phyloP scores from a whole-genome alignment of 2,888 invertebrate genomes.

The Rhagium mordax region DNA sequence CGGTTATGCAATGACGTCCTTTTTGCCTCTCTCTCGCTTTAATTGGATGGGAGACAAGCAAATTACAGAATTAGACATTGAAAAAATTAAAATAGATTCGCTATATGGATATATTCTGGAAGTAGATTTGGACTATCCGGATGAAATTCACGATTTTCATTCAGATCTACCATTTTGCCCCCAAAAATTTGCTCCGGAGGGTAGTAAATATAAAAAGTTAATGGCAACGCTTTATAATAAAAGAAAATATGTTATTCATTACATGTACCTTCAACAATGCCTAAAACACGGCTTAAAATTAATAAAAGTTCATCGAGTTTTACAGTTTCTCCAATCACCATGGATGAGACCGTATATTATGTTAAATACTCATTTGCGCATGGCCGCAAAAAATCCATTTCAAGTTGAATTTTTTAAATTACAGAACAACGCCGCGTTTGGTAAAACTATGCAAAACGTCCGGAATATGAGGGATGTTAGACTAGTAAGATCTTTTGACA shows the following conservation, averaged over 20 bases:
- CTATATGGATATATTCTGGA: background rate
- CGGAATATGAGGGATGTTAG: conserved; percentile 38
- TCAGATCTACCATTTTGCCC: conserved; percentile 1
- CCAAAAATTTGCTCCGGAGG: background rate
- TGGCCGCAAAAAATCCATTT: conserved; percentile 43
- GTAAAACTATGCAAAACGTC: conserved; percentile 43
- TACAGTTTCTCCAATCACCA: background rate
- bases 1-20: background rate
- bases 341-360: background rate
- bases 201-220: conserved; percentile 1
- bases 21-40: background rate
- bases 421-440: background rate
- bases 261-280: conserved; percentile 50
- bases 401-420: conserved; percentile 37
- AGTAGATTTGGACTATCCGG: no score
- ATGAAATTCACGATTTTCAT: no score
- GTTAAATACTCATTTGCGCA: background rate
- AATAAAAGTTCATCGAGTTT: background rate
- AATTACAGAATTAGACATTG: background rate
- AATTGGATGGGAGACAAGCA: background rate
- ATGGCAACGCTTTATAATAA: background rate
- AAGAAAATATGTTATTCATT: conserved; percentile 2
- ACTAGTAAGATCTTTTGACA: conserved; percentile 37
- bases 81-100: background rate
- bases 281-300: conserved; percentile 36